phyloP scores from a whole-genome alignment of 2,888 invertebrate genomes.

The Chaitophorus viminalis region DNA sequence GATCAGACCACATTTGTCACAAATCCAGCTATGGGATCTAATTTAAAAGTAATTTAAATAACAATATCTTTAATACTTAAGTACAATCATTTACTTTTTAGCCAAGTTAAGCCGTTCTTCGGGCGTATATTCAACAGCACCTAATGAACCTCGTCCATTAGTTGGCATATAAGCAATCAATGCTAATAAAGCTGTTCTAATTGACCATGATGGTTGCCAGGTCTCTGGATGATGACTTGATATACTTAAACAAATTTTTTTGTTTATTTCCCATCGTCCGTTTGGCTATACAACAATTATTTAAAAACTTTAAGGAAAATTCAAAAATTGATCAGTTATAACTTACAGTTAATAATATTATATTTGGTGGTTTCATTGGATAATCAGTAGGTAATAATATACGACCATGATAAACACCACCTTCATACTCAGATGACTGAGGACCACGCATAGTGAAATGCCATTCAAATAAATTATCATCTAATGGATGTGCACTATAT shows the following conservation, averaged over 20 bases:
- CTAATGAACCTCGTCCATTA: constrained; percentile 88
- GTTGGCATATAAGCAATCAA: constrained; percentile 95
- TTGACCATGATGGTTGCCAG: constrained; percentile 98
- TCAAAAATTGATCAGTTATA: neutral
- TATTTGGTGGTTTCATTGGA: constrained; percentile 97
- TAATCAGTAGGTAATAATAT: constrained; percentile 92
- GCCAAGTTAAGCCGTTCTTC: constrained; percentile 85
- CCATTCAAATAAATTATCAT: constrained; percentile 97
- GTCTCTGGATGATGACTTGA: constrained; percentile 97
- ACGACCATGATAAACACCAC: constrained; percentile 91
- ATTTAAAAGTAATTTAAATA: constrained; percentile 58
- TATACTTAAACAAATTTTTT: constrained; percentile 94
- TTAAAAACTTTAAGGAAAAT: neutral
- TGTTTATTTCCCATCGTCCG: constrained; percentile 91
- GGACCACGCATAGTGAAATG: constrained; percentile 95
- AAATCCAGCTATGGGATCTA: constrained; percentile 75
- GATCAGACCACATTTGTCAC: constrained; percentile 74
- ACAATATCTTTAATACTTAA: neutral
- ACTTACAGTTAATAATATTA: constrained; percentile 86
- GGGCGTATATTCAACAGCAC: constrained; percentile 87
- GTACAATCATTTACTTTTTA: constrained; percentile 72
- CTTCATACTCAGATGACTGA: constrained; percentile 86
- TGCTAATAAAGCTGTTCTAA: constrained; percentile 89
- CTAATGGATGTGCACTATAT: constrained; percentile 88
- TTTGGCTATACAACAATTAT: constrained; percentile 76